Base-by-base conservation (phyloP, 2,113 vertebrate species). In the Anser cygnoides region DNA sequence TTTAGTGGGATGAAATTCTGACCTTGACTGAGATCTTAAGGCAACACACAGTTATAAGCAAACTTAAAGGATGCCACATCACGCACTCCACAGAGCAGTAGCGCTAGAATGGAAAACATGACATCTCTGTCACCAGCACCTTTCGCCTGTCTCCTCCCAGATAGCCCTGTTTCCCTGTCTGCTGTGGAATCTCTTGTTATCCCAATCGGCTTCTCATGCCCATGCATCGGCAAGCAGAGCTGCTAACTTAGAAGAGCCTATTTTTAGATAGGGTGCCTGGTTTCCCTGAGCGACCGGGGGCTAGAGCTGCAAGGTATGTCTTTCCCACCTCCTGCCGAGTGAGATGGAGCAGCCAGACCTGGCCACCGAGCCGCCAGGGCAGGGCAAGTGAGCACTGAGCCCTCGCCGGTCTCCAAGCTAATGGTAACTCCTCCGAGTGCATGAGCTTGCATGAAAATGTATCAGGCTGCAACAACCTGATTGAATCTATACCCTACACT, bases 271-370 rank as follows among this genome's bases (percentile, higher is more conserved):
- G 80, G 76, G 76, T 92, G 80, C 76, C 83, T 89, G 70, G 88
- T 87, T 84, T 95, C 92, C 90, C 83, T 6, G 77, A 94, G 93
- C 23, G 37, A 93, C 88, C 86, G 71, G 83, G 41, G 52, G 72
- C 74, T 66, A 17, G 2, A n/a, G 55, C 67, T 80, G 90, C 84
- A 75, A 61, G 86, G 72, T 35, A 5, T 22, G 29, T 46, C 85
- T 83, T 33, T 63, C 83, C 13, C 88, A 68, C 78, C 92, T 82
- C 76, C 79, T 66, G 10, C 37, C 0, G 33, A 62, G 3, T 0
- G 43, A 87, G 79, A 29, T 35, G 58, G 75, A 59, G 63, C 59
- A 26, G 78, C 55, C 82, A 13, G 71, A 26, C 15, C 2, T 0
- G 78, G 57, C 43, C 84, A 68, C 10, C 6, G 41, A 46, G 70